These are phyloP conservation scores for Drosophila tripunctata DNA, from an alignment of 2,888 invertebrate species.

Conservation along the genomic window DNA sequence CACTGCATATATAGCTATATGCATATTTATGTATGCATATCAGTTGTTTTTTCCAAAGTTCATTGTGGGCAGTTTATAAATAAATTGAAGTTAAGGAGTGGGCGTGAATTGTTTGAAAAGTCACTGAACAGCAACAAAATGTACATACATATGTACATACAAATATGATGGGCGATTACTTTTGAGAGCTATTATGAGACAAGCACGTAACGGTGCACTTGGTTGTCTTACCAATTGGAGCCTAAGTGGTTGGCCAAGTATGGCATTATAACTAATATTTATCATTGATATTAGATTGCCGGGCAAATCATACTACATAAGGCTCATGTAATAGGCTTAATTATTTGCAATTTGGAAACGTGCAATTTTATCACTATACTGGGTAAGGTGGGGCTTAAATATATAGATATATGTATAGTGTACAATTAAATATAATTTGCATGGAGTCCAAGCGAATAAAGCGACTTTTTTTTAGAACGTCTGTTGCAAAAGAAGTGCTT, in stretches of 20 bases:
- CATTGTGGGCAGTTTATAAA: constrained; percentile 43
- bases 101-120: constrained; percentile 28
- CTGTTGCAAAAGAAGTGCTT: not conserved
- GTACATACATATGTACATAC: not conserved
- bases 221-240: not conserved
- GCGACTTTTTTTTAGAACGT: too few relatives aligned
- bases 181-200: constrained; percentile 16
- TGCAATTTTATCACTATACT: too few relatives aligned
- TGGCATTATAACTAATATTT: not conserved
- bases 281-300: not conserved
- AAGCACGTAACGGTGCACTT: constrained; percentile 8
- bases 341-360: not conserved
- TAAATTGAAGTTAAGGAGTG: constrained; percentile 44
- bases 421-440: too few relatives aligned
- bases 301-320: not conserved
- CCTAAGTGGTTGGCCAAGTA: not conserved
- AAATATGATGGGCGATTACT: constrained; percentile 22
- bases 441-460: too few relatives aligned
- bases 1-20: constrained; percentile 23
- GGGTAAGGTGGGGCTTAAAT: too few relatives aligned
- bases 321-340: not conserved
- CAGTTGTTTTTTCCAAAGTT: constrained; percentile 53
- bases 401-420: not conserved
- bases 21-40: constrained; percentile 51
- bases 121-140: constrained; percentile 23